phyloP scores from a whole-genome alignment of 1,140 invertebrate genomes.

The Tenebrio molitor region DNA sequence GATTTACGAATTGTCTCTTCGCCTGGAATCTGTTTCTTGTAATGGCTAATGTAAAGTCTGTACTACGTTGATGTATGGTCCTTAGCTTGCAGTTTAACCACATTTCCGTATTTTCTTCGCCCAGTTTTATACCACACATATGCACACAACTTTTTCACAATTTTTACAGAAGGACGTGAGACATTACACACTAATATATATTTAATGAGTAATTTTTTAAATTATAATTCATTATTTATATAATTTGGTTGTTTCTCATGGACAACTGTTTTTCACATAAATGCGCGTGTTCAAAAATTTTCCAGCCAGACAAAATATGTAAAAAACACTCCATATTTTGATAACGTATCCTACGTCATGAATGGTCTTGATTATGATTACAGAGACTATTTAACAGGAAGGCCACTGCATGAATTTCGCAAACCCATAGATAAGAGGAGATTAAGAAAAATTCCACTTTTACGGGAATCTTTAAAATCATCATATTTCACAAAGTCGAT shows the following conservation, averaged over 20 bases:
- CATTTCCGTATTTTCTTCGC: constrained; percentile 15
- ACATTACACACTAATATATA: too few species aligned
- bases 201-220: too few species aligned
- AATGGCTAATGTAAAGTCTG: constrained; percentile 56
- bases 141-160: background rate
- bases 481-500: too few species aligned
- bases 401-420: constrained; percentile 1
- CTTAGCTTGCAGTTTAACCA: constrained; percentile 45
- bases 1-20: constrained; percentile 59
- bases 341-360: constrained; percentile 11
- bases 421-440: background rate
- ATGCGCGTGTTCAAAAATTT: too few species aligned
- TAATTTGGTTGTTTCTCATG: too few species aligned
- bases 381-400: background rate
- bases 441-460: constrained; percentile 5
- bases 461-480: background rate
- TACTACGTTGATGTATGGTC: constrained; percentile 46
- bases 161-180: too few species aligned
- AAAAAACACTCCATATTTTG: background rate
- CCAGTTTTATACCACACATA: background rate
- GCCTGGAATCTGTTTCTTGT: constrained; percentile 54
- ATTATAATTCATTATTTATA: too few species aligned
- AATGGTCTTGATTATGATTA: constrained; percentile 5
- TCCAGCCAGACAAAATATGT: background rate
- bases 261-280: too few species aligned